Base-by-base conservation (phyloP, 2,113 vertebrate genomes). In the Xyrauchen texanus region DNA sequence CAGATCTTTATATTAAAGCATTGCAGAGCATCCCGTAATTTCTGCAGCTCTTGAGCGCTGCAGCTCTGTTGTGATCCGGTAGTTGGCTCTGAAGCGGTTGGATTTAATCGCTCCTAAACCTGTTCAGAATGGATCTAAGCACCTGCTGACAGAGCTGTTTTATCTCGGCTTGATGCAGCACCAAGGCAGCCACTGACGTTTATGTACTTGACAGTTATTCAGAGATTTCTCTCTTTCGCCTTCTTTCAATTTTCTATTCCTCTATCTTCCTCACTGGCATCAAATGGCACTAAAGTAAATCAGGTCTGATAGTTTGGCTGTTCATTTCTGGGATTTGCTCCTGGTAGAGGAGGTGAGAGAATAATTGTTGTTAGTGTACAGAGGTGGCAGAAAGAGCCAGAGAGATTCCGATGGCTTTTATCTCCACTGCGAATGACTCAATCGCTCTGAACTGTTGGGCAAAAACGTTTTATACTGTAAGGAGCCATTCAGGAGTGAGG, bases 221-320 rank as follows among this genome's bases (percentile, higher is more conserved):
- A 72, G 70, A 72, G 11, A 11, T 72, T 72, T 58, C 51, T 71
- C 52, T 58, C 63, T 58, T 57, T 68, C 65, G 16, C 16, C 63
- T 55, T 68, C 8, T 78, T 42, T 65, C 45, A 61, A 46, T 44
- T 46, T 63, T 52, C 11, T 71, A 34, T 68, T 86, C 78, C 53
- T 68, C 67, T 71, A 81, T 74, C 21, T 78, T 55, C 66, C 61
- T 69, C 21, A 61, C 49, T 82, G 61, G 75, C 78, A 60, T 64
- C 46, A 12, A 9, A 65, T 7, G 49, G 58, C 44, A 46, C 63
- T 62, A 69, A 61, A 53, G 64, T 78, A 64, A 82, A 69, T 80
- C 79, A 80, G 77, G 57, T 9, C 73, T 77, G 74, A 77, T 49
- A 68, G 16, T 7, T 67, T 5, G 52, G 15, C 51, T 66, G 68